Conservation (phyloP, 1,140 invertebrate species). For the Druon quercuslanigerum region DNA sequence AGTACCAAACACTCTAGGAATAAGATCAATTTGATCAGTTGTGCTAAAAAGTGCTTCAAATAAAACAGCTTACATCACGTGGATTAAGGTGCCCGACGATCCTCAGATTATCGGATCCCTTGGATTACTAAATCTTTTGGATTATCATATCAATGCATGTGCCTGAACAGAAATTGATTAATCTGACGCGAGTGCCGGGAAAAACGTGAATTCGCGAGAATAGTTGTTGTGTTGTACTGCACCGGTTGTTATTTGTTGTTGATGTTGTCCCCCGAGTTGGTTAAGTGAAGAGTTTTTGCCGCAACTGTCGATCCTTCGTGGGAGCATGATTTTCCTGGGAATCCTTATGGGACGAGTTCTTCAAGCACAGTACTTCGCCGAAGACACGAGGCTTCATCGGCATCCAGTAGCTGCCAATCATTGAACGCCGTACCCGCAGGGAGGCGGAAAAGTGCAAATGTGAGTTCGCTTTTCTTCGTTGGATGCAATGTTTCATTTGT, state of each 20-base stretch:
- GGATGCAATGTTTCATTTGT: conserved; percentile 20
- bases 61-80: conserved; percentile 6
- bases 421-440: not conserved
- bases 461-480: conserved; percentile 20
- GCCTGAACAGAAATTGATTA: conserved; percentile 37
- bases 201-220: conserved; percentile 45
- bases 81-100: not conserved
- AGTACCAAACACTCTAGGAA: too few relatives aligned
- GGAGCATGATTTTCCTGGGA: conserved; percentile 49
- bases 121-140: conserved; percentile 34
- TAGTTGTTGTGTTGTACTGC: conserved; percentile 39
- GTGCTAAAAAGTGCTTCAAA: too few relatives aligned
- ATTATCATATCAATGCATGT: conserved; percentile 66
- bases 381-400: conserved; percentile 19
- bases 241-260: conserved; percentile 11
- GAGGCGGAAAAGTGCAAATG: conserved; percentile 22
- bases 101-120: not conserved
- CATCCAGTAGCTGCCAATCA: conserved; percentile 23
- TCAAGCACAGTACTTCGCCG: conserved; percentile 35
- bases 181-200: conserved; percentile 41
- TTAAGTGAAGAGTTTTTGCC: conserved; percentile 28
- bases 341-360: conserved; percentile 47
- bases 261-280: conserved; percentile 4
- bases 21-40: not conserved
- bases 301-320: conserved; percentile 25